Evolutionary conservation across 2,113 vertebrate species (phyloP), one percentile per base, ranked within the genome.

Genomic region (Rhea pennata): DNA sequence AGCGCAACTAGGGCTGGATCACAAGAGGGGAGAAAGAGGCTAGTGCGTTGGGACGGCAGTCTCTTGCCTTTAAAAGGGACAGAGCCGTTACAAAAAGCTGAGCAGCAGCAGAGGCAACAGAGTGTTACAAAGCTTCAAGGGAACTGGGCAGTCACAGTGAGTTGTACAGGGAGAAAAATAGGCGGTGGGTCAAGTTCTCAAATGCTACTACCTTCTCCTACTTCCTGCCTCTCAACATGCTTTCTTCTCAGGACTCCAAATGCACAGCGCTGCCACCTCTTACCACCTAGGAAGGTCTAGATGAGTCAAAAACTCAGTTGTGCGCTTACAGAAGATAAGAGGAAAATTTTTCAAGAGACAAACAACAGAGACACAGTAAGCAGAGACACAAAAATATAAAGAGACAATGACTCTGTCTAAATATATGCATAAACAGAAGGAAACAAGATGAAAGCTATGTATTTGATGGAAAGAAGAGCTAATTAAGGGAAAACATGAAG

Each of bases 301-400:
- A 48, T 48, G 46, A 7, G 46, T 48, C 46, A 48, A 48, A 48
- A 48, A 48, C 46, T 19, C 46, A 19, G 16, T 48, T 7, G 46
- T 0, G 13, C 0, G 0, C 4, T 73, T 36, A 29, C 5, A 12
- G 36, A 75, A 70, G 8, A 15, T 0, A 17, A 33, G 64, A 36
- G 36, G 36, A 36, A 36, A 36, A 36, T 36, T 36, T 36, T 36
- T 36, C 36, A 36, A 36, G 36, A 36, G 36, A 36, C 36, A 36
- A 36, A 36, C 36, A 36, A 56, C 48, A 64, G 16, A 83, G 13
- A 50, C 65, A 70, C 0, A 0, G 21, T 53, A 44, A 65, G 39
- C 17, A 66, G 14, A 74, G 66, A 15, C 36, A 48, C 33, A 62
- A n/a, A 48, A 81, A 70, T 4, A 78, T 21, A 36, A 80, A 48